Conservation (phyloP, 2,888 invertebrate genomes). For the Neuroscelio doddi region DNA sequence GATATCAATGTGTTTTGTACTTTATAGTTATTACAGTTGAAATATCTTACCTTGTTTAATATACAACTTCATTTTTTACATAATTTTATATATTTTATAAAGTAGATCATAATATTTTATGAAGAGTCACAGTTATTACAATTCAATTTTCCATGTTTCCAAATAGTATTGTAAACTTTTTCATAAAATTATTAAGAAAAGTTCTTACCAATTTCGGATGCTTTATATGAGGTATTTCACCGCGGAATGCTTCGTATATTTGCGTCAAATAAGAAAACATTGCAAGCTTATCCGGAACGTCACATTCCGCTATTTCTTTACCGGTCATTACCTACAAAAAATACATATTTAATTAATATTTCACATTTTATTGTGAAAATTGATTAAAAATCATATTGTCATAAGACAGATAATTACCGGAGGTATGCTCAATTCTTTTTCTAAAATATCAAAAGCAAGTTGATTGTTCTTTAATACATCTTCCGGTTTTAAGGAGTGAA, state of each 20-base stretch:
- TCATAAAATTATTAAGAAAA: too few species aligned
- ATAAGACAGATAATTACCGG: too few species aligned
- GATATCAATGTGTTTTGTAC: too few species aligned
- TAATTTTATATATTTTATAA: too few species aligned
- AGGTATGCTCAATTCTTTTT: constrained; percentile 84
- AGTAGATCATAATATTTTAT: too few species aligned
- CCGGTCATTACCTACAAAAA: constrained; percentile 78
- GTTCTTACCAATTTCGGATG: constrained; percentile 80
- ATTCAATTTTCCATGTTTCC: too few species aligned
- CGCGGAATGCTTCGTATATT: constrained; percentile 91
- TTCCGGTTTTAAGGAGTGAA: constrained; percentile 77
- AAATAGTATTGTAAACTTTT: too few species aligned
- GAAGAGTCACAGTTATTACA: too few species aligned
- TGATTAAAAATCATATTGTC: constrained; percentile 8
- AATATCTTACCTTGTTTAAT: too few species aligned
- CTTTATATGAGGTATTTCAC: constrained; percentile 89
- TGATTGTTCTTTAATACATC: constrained; percentile 82
- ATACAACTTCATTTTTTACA: too few species aligned
- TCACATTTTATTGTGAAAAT: too few species aligned
- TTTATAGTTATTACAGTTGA: too few species aligned
- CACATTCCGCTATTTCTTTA: constrained; percentile 81
- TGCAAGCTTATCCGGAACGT: constrained; percentile 81
- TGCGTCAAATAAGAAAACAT: constrained; percentile 90
- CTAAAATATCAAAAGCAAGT: constrained; percentile 88
- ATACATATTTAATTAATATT: not conserved